Evolutionary conservation across 1,140 invertebrate genomes (phyloP), one percentile per base, ranked within the genome.

Genomic region (Tachypleus tridentatus): DNA sequence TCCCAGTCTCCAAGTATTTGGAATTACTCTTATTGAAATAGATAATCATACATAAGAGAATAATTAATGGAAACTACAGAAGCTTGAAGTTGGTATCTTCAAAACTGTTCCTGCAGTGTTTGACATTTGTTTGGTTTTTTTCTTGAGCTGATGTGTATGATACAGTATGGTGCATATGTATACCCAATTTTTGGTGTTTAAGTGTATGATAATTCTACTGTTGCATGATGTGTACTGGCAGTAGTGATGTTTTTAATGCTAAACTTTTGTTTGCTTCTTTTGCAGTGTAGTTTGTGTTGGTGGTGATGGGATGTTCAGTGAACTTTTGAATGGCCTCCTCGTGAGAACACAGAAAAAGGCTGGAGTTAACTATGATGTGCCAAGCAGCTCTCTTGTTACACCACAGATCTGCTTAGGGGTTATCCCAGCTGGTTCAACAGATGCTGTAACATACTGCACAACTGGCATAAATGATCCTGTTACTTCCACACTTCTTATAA

Each of bases 271-370:
- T 29, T 29, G 29, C 29, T 29, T 53, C 58, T 62, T 56, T 70
- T 70, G 51, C 53, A 88, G 86, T 2, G 80, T 93, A 4, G 83
- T 88, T 10, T 88, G 86, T 75, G 85, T 94, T 8, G 91, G 91
- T 8, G 91, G 91, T 2, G 91, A 93, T 77, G 91, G 91, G 2
- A 91, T 91, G 49, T 88, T 93, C 67, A 85, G 88, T 49, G 91
- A 95, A 78, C 76, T 93, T 29, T 84, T 91, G 61, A 89, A 88
- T 75, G 89, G 91, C 4, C 73, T 93, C 11, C 76, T 92, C 8
- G 70, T 76, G 64, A 71, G 79, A 70, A 76, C 74, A 49, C 73
- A 76, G 61, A 69, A 68, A 64, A 76, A 83, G 11, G 75, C 76
- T n/a, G 79, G 61, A n/a, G 75, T 87, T n/a, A 79, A 86, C 72